Percentiles rank a stretch among this genome's conserved stretches.
These are phyloP conservation scores for Drosophila maculinotata DNA, from an alignment of 2,888 invertebrate species.

Conservation along the genomic window DNA sequence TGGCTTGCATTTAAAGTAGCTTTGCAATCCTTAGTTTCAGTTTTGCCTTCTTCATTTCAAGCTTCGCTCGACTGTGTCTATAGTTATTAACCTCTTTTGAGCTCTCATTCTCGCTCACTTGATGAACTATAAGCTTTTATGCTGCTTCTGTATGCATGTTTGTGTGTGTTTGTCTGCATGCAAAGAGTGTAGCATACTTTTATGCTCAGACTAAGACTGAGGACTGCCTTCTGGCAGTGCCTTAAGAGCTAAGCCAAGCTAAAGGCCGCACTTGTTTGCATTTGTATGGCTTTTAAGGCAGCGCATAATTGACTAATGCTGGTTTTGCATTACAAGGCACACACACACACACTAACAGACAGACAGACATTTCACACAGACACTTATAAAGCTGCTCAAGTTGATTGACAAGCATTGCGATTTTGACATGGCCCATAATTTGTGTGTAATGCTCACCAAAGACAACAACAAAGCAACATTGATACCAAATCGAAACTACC, in stretches of 20 bases:
- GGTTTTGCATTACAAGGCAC: constrained; percentile 55
- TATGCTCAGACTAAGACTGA: constrained; percentile 3
- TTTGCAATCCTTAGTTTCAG: constrained; percentile 19
- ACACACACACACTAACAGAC: constrained; percentile 19
- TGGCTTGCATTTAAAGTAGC: constrained; percentile 15
- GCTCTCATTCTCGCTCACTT: constrained; percentile 28
- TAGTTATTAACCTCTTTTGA: constrained; percentile 65
- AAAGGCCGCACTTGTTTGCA: constrained; percentile 51
- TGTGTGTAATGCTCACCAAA: constrained; percentile 32
- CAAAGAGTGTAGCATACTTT: constrained; percentile 43
- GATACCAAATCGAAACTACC: constrained; percentile 42
- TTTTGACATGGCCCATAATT: constrained; percentile 48
- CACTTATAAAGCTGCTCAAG: constrained; percentile 27
- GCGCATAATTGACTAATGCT: constrained; percentile 53
- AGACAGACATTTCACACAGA: constrained; percentile 9
- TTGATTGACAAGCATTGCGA: constrained; percentile 55
- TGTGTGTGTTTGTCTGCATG: constrained; percentile 15
- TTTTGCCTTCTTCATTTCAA: constrained; percentile 29
- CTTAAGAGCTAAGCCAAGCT: constrained; percentile 48
- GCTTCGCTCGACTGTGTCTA: constrained; percentile 27
- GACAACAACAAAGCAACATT: constrained; percentile 39
- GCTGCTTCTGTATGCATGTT: constrained; percentile 37
- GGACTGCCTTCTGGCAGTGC: constrained; percentile 15
- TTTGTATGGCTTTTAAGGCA: constrained; percentile 53
- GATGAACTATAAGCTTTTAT: constrained; percentile 50